Evolutionary conservation across 53 echinoderm and acorn worm species (phyloP), one percentile per base, ranked within the genome.

Genomic region (Mesocentrotus franciscanus): DNA sequence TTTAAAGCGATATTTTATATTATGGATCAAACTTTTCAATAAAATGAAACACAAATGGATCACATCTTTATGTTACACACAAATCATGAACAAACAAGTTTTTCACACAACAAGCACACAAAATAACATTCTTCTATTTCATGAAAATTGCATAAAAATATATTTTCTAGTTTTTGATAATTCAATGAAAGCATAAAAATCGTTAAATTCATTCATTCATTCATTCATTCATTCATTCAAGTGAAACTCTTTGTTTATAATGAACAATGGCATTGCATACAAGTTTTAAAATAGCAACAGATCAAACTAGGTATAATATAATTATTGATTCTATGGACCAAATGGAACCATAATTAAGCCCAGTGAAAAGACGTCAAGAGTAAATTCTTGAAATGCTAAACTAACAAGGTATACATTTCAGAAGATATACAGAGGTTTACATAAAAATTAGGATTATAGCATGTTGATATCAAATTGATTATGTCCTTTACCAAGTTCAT

Each of bases 61-160:
- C 1, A 27, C 30, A 72, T 72, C 30, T 72, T 27, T 20, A 70
- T 72, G 30, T 72, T 72, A 72, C 74, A 74, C 10, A 9, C n/a
- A 26, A 68, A 74, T 74, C 74, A 5, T 49, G 49, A 49, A 49
- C 49, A 49, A 49, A 49, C 49, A 49, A 4, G 49, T 5, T 49
- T 74, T 32, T 74, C 74, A 74, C 74, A 32, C 74, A 74, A 74
- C 74, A 74, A 74, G 12, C 74, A 74, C 74, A 74, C 74, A 66
- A 0, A 30, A 72, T 8, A 72, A 30, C 30, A 72, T 72, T 26
- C 12, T 29, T 72, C 10, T 72, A 30, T 72, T 72, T 72, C 30
- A 72, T 72, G 10, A 74, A 29, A 30, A 29, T 74, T 30, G 30
- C 30, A 32, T 10, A 32, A 32, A 74, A 74, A 74, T 74, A 74